Evolutionary conservation across 2,797 vertebrate genomes (phyloP).

Genomic region (Urosaurus nigricauda): DNA sequence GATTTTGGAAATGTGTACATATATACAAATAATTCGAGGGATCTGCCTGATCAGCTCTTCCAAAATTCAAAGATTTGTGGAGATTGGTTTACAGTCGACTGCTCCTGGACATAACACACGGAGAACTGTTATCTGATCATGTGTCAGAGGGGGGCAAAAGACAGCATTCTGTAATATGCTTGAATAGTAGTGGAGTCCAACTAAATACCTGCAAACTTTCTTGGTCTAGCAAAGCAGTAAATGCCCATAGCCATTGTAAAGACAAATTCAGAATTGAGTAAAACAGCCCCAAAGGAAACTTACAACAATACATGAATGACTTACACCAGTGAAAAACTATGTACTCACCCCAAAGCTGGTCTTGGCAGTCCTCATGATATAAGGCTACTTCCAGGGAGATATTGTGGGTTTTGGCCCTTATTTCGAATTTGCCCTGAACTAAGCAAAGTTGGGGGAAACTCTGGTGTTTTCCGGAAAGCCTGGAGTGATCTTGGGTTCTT

Average conservation of each 20-base stretch:
- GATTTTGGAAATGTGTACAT: background rate
- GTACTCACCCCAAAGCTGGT: no score
- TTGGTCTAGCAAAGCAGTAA: background rate
- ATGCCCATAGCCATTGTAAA: background rate
- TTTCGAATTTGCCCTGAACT: no score
- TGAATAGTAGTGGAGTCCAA: background rate
- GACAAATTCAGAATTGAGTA: slow-evolving; percentile 36
- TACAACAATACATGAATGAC: slow-evolving; percentile 28
- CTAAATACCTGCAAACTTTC: background rate
- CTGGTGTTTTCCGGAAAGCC: no score
- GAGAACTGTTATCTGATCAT: no score
- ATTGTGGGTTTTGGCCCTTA: no score
- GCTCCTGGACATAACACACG: background rate
- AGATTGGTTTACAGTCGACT: background rate
- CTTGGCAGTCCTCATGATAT: no score
- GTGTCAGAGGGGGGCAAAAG: background rate
- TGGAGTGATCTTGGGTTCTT: no score
- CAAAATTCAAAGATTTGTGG: background rate
- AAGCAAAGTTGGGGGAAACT: no score
- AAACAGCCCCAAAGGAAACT: slow-evolving; percentile 42
- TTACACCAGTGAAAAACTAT: no score
- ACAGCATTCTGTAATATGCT: no score
- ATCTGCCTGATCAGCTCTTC: background rate
- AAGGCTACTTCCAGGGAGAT: no score
- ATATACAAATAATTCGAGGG: background rate